Base-by-base conservation (phyloP, 1,140 invertebrate species). In the Cyphomyrmex costatus region DNA sequence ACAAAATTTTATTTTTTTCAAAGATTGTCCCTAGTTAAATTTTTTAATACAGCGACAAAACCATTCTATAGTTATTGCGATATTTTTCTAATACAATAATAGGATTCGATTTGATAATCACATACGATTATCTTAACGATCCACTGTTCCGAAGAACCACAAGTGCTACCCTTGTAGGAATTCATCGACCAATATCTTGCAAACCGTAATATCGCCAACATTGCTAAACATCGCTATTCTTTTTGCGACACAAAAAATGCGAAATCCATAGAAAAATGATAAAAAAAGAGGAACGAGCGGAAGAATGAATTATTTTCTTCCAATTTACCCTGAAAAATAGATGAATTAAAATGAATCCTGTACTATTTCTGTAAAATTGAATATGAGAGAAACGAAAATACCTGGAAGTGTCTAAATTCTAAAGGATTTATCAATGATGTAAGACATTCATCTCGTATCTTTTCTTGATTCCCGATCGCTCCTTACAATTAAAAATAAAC, bases 81-180 rank as follows among this genome's bases (percentile, higher is more conserved):
- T n/a, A 82, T 73, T 71, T 60, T 71, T 16, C 61, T 16, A 42
- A 33, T 33, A 16, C 19, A 16, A 8, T 90, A 90, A 90, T 77
- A 61, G 74, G 76, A 91, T 91, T 89, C 58, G 36, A 84, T 89
- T 61, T 42, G 77, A 63, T 78, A 89, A 86, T 86, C 74, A 58
- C 58, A 85, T 53, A 76, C 56, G 65, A 61, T 74, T 12, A 66
- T 83, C 84, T 91, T 56, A 36, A 8, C 14, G 30, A 36, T 36
- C 30, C 7, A 33, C 8, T 16, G 2, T 42, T 4, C 6, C 24
- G 90, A 91, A 91, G 90, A 91, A 89, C 84, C 36, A 89, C 86
- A 91, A 91, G 88, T 91, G 90, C 88, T 60, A 89, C 71, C 21
- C 68, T 91, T 91, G 87, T 91, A 91, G 71, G 90, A 91, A 80